Conservation (phyloP, 2,888 invertebrate species). For the Pristionchus mayeri region DNA sequence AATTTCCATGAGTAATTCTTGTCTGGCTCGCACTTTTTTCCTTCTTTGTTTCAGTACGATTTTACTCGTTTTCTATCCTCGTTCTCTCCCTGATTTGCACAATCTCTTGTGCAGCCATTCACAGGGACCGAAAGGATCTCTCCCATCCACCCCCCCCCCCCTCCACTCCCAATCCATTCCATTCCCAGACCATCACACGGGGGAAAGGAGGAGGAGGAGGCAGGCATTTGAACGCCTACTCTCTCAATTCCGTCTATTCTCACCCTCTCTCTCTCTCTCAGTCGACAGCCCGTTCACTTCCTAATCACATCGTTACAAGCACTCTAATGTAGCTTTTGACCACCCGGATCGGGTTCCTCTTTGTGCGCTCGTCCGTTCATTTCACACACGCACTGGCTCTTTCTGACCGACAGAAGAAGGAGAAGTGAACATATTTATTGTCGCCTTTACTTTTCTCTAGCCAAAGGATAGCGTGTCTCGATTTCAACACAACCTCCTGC, state of each 20-base stretch:
- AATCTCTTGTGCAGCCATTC: background rate
- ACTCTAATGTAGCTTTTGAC: background rate
- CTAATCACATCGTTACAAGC: background rate
- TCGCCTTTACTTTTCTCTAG: background rate
- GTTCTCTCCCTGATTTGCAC: constrained; percentile 1
- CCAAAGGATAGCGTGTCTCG: background rate
- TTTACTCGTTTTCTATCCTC: background rate
- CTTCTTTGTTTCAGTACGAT: constrained; percentile 32
- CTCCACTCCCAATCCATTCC: background rate
- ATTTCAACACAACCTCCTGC: background rate
- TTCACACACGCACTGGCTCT: too few species aligned
- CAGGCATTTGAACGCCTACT: background rate
- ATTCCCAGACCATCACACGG: constrained; percentile 20
- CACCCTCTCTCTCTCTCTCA: background rate
- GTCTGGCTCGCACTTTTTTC: background rate
- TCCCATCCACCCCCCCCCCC: background rate
- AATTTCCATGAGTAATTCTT: background rate
- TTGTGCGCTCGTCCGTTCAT: background rate
- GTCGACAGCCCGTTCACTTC: background rate
- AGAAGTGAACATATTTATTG: too few species aligned
- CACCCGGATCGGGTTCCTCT: background rate
- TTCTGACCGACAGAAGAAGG: too few species aligned
- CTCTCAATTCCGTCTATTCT: background rate
- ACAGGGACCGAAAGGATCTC: background rate
- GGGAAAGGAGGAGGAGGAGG: background rate